Evolutionary conservation across 2,113 vertebrate genomes (phyloP), one percentile per base, ranked within the genome.

Genomic region (Corapipo altera): DNA sequence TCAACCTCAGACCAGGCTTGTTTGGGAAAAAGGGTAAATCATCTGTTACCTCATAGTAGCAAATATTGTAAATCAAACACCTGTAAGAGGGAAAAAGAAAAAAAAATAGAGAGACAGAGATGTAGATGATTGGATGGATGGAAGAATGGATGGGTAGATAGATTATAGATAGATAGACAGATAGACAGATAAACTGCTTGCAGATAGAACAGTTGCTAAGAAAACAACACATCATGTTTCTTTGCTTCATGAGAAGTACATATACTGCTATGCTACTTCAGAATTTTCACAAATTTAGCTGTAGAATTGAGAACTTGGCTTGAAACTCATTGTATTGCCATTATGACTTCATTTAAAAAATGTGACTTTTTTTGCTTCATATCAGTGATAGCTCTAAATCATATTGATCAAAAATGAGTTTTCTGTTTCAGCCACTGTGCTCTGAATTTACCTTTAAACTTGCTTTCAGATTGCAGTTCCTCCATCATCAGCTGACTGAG

Each of bases 251-350:
- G 35, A n/a, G 23, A 59, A 85, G 85, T 84, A 83, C 51, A 83
- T 85, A 88, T 79, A 12, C 65, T 35, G n/a, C 58, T 39, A 62
- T 39, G 17, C 26, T 77, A 13, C 51, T 88, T 88, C 26, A 49
- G 65, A 76, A 69, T 94, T 89, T 89, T 95, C 57, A 74, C 64
- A 91, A 28, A 58, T 54, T 94, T 62, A 95, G 55, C 35, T 87
- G 16, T 57, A 84, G 69, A 93, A 95, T 54, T 71, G 89, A 95
- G 78, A 89, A 44, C 39, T 86, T 94, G 52, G 9, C 46, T 93
- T 86, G 66, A 91, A 97, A 95, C 19, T 52, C 46, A 32, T 76
- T 96, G 43, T 49, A 21, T 75, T 92, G 66, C 70, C 35, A 58
- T 55, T 81, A 30, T 4, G 15, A 73, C 24, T 95, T 90, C 33